Evolutionary conservation across 2,888 invertebrate species (phyloP).

Genomic region (Nomada ferruginata): DNA sequence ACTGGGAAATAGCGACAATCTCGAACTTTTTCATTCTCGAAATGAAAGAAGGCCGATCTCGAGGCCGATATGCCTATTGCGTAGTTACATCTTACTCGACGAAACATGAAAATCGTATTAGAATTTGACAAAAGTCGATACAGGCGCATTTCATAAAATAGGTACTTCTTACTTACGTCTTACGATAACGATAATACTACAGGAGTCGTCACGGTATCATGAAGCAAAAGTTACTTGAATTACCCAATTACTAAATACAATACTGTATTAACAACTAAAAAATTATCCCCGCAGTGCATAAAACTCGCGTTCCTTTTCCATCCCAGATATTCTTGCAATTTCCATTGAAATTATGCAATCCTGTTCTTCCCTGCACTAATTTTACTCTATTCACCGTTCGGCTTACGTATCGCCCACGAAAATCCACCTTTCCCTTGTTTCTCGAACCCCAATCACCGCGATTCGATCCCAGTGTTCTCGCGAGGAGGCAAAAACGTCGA

Average conservation of each 20-base stretch:
- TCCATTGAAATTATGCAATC: too few species aligned
- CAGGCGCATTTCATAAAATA: background rate
- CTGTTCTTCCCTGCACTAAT: background rate
- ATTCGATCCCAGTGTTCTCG: background rate
- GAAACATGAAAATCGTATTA: slow-evolving; percentile 28
- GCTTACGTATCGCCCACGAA: background rate
- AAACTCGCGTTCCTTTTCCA: too few species aligned
- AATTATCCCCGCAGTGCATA: too few species aligned
- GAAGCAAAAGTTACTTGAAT: too few species aligned
- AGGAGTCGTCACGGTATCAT: too few species aligned
- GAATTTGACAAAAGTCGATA: background rate
- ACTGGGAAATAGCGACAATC: slow-evolving; percentile 76
- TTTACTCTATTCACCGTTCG: background rate
- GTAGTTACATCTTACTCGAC: slow-evolving; percentile 19
- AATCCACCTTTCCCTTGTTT: background rate
- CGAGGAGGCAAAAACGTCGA: background rate
- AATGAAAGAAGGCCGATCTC: slow-evolving; percentile 73
- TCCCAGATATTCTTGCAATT: too few species aligned
- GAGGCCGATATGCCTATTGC: slow-evolving; percentile 53
- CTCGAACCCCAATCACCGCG: background rate
- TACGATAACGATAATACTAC: too few species aligned
- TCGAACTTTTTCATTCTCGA: slow-evolving; percentile 66
- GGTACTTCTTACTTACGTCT: too few species aligned
- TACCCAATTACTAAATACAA: too few species aligned
- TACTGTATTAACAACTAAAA: too few species aligned